phyloP scores from a whole-genome alignment of 1,140 invertebrate genomes.

The Pogonomyrmex barbatus region DNA sequence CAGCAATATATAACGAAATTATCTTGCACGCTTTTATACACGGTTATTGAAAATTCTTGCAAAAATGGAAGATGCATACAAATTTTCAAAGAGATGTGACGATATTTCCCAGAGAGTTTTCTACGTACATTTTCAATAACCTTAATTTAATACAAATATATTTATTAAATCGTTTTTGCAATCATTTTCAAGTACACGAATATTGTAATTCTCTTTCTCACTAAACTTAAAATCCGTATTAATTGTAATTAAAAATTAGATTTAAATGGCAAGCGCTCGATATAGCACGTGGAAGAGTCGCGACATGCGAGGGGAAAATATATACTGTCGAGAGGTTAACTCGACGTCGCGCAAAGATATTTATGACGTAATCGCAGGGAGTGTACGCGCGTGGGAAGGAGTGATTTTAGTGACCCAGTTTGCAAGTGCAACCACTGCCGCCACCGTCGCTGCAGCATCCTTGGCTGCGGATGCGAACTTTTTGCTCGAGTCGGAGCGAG shows the following conservation, averaged over 20 bases:
- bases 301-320: background rate
- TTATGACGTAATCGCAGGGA: conserved; percentile 39
- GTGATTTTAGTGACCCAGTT: conserved; percentile 69
- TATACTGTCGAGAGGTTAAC: background rate
- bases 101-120: background rate
- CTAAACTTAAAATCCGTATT: too few relatives aligned
- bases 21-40: background rate
- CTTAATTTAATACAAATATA: conserved; percentile 7
- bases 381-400: background rate
- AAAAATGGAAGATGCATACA: background rate
- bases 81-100: background rate
- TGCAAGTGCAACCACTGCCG: conserved; percentile 13
- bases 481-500: conserved; percentile 43
- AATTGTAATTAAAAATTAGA: background rate
- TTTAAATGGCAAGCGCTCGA: background rate
- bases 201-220: background rate
- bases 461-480: conserved; percentile 52
- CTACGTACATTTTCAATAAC: background rate
- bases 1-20: background rate
- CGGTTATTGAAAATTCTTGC: background rate
- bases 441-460: conserved; percentile 21
- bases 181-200: background rate
- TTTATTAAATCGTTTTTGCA: background rate
- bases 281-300: background rate
- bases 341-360: conserved; percentile 14